A percentile compares a stretch with the other conserved stretches of the same genome.
phyloP scores from a whole-genome alignment of 2,113 vertebrate species.

The Chionis minor region DNA sequence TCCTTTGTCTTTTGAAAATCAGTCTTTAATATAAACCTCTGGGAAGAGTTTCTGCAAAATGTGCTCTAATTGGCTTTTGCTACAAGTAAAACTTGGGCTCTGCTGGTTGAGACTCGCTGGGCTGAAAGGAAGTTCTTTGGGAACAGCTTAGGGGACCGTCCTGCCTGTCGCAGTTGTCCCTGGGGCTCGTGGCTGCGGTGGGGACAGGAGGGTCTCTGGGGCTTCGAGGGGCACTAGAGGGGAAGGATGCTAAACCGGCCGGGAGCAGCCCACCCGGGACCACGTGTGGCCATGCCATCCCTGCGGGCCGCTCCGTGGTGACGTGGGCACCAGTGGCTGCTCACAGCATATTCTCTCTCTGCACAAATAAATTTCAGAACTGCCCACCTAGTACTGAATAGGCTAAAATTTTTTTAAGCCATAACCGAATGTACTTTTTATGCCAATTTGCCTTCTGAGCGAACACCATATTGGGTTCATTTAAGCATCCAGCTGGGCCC shows the following conservation, averaged over 20 bases:
- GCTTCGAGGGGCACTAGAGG: rapidly evolving
- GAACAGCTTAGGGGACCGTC: neutral
- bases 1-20: neutral
- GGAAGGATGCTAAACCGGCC: neutral
- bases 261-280: neutral
- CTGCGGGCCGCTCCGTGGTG: neutral
- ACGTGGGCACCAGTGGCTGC: neutral
- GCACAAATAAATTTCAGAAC: neutral
- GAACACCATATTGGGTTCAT: neutral
- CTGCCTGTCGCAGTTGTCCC: neutral
- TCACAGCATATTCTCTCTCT: neutral
- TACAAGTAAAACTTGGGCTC: neutral
- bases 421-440: neutral
- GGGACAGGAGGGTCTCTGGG: neutral
- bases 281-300: neutral
- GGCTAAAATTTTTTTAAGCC: neutral
- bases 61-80: neutral
- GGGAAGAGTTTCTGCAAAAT: neutral
- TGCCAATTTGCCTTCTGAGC: neutral
- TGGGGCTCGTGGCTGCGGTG: neutral
- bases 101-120: neutral
- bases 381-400: neutral
- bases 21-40: neutral
- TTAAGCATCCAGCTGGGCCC: neutral
- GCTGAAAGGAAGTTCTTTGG: neutral